These are phyloP conservation scores for Cuculus canorus DNA, from an alignment of 2,797 vertebrate species.

Conservation along the genomic window DNA sequence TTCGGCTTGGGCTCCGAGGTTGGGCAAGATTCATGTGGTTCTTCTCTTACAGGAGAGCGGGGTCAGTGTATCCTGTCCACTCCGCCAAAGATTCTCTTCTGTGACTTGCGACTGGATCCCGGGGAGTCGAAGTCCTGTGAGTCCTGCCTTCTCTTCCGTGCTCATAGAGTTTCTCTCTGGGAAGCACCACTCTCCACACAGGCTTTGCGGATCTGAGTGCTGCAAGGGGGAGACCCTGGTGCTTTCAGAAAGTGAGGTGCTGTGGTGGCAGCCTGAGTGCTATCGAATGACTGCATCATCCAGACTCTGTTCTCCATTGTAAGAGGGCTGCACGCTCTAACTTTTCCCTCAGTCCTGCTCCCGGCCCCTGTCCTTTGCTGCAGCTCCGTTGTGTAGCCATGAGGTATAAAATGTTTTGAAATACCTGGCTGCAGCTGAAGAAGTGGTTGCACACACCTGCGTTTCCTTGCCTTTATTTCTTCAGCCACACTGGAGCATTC, in stretches of 20 bases:
- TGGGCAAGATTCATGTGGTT: background rate
- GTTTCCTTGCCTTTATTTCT: background rate
- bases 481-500: background rate
- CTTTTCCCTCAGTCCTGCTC: background rate
- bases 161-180: background rate
- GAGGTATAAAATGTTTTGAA: background rate
- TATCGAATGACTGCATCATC: background rate
- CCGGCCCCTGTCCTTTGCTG: background rate
- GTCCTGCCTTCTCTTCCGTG: conserved; percentile 15
- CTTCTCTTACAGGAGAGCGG: conserved; percentile 86
- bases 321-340: rapidly evolving
- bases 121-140: conserved; percentile 97
- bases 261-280: background rate
- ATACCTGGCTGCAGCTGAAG: background rate
- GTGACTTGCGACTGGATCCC: conserved; percentile 93
- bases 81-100: conserved; percentile 97
- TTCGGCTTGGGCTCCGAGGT: rapidly evolving
- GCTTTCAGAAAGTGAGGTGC: rapidly evolving
- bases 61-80: conserved; percentile 98
- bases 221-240: background rate
- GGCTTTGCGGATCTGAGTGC: background rate
- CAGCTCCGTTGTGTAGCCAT: background rate
- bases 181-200: background rate
- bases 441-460: background rate
- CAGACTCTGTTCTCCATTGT: background rate